Evolutionary conservation across 2,888 invertebrate genomes (phyloP), one percentile per base, ranked within the genome.

Genomic region (Heliconius ethilla): DNA sequence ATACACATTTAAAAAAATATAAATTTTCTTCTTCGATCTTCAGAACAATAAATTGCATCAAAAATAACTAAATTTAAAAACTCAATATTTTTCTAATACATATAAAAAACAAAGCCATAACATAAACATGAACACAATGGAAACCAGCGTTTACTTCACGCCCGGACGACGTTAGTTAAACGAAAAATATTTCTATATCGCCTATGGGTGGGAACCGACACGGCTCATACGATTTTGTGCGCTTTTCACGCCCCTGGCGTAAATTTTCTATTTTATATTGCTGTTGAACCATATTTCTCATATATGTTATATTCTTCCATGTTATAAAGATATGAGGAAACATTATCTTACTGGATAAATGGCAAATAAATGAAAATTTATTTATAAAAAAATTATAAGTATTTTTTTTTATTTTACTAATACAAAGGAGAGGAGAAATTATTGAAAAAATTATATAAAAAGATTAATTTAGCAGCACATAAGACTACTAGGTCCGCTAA

Each of bases 161-260:
- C 87, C 87, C 86, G 86, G 87, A 84, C 84, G 85, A 88, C 82
- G 90, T 88, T 90, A 89, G 87, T 90, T 91, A 91, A 89, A 90
- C 87, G 89, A 89, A 90, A 91, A 91, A 91, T 91, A 91, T 91
- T 92, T 88, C 88, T 89, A 87, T 90, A 88, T 89, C 86, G 90
- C 89, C 89, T 83, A 85, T 87, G 88, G 89, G 88, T 85, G 87
- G 84, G 85, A 88, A 89, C 82, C 87, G 86, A 84, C 82, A 85
- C 86, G 85, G 85, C 83, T 90, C 88, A 89, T 89, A 83, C 86
- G 88, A 92, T 91, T 90, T 91, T 85, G 86, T 83, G 82, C 82
- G 81, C 83, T 85, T 85, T 85, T 84, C 81, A 80, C 78, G 75
- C 80, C 75, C 75, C 76, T 75, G 73, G 75, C 77, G 82, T 51